Evolutionary conservation across 2,113 vertebrate species (phyloP), one percentile per base, ranked within the genome.

Genomic region (Hucho hucho): DNA sequence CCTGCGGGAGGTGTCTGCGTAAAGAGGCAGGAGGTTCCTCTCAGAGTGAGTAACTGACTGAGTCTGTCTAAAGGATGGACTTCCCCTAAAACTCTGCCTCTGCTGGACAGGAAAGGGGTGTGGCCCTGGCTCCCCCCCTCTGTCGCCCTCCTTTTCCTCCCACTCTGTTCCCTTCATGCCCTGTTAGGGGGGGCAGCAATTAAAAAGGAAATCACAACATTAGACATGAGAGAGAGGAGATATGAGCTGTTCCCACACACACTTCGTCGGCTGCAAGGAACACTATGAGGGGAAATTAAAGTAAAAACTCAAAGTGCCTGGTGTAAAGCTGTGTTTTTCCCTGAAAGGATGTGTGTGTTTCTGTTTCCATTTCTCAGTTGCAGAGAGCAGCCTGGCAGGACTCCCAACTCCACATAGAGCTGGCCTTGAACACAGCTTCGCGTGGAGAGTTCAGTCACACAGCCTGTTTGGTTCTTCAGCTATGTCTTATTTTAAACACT

Each of bases 71-170:
- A 43, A 43, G 9, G 37, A 11, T 43, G 37, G 11, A 43, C 77
- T 81, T 81, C 70, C 79, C 76, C 78, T 66, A 43, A n/a, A 72
- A 77, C 63, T 43, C 67, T 56, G 12, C 47, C 28, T 70, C 75
- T 61, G 37, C 37, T 68, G 28, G 66, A 32, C 9, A 84, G 73
- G 72, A 79, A 72, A 76, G 81, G 70, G 86, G 86, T 77, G 86
- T 81, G 86, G 82, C 77, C 20, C 43, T 67, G 43, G 72, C 73
- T 20, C 20, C 11, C 28, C 28, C 9, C 3, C 56, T 12, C 56
- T 11, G 14, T 6, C 4, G 6, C 18, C 14, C 29, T 3, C 29
- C 7, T 18, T 4, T 29, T 3, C 26, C 2, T 32, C 5, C 28
- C 65, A 66, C 26, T 14, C 64, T 43, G 26, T 16, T 26, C 4